Base-by-base conservation (phyloP, 2,888 invertebrate species). In the Eristalis pertinax region DNA sequence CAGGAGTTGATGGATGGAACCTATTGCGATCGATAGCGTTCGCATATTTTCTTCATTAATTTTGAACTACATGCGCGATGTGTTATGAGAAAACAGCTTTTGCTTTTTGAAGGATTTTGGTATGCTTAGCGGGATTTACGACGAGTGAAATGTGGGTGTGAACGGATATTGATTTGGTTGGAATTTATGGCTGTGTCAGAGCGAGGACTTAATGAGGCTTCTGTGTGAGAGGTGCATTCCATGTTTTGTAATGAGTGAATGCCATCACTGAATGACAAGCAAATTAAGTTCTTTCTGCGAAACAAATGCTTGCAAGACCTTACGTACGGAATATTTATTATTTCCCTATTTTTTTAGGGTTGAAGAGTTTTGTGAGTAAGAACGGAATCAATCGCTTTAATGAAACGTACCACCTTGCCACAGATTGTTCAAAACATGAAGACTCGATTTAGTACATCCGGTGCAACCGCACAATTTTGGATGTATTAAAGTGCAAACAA, bases 381-480 rank as follows among this genome's bases (percentile, higher is more conserved):
- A 26, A 2, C 26, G 26, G 4, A 26, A 26, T 26, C 1, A 26
- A 26, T 26, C 26, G 4, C 26, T 26, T 26, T 26, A 26, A 26
- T 26, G 26, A 1, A 2, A 4, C 26, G 26, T 26, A 26, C 26
- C 26, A 26, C 4, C 26, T 26, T 26, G 26, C 4, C 26, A 26
- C 26, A n/a, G n/a, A n/a, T n/a, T n/a, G n/a, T n/a, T n/a, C n/a
- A n/a, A n/a, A n/a, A n/a, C n/a, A n/a, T n/a, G n/a, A n/a, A n/a
- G n/a, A n/a, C n/a, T n/a, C n/a, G n/a, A n/a, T n/a, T n/a, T n/a
- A n/a, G n/a, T n/a, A n/a, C n/a, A n/a, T n/a, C n/a, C 60, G 89
- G 5, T 70, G 64, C 15, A 84, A 84, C 43, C 38, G 74, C 22
- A 85, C 68, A 3, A 81, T 85, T 15, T 43, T 85, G 13, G 56